A percentile compares a stretch with the other conserved stretches of the same genome.
Evolutionary conservation across 2,113 vertebrate species (phyloP).

Genomic region (Varanus komodoensis): DNA sequence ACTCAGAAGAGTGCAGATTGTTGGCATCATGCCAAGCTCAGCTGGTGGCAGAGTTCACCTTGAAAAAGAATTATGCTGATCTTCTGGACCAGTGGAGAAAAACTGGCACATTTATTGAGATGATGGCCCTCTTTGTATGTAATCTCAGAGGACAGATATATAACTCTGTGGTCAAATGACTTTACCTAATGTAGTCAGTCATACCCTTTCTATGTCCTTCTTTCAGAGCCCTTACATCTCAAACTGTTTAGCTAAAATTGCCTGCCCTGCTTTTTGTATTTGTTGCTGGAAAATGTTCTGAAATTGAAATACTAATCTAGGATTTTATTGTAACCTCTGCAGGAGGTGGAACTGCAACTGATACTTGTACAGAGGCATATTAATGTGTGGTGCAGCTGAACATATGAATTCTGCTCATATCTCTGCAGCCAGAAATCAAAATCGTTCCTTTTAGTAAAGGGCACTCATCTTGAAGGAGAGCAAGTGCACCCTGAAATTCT

Average conservation of each 20-base stretch:
- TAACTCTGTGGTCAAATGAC: conserved; percentile 60
- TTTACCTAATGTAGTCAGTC: conserved; percentile 61
- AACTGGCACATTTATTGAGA: conserved; percentile 41
- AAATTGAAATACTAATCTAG: conserved; percentile 45
- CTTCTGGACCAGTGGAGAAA: conserved; percentile 42
- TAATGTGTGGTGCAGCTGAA: background rate
- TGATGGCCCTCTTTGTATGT: conserved; percentile 53
- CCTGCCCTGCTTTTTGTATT: conserved; percentile 70
- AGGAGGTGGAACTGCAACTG: background rate
- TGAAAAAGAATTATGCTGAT: conserved; percentile 42
- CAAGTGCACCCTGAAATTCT: background rate
- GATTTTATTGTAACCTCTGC: conserved; percentile 41
- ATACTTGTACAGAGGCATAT: conserved; percentile 5
- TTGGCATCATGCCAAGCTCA: conserved; percentile 42
- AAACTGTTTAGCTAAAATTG: conserved; percentile 57
- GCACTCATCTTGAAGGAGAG: background rate
- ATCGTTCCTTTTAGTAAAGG: background rate
- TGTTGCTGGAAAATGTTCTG: conserved; percentile 36
- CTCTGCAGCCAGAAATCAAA: background rate
- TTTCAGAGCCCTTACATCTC: conserved; percentile 65
- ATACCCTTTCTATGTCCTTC: conserved; percentile 62
- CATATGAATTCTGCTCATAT: background rate
- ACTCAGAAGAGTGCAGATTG: conserved; percentile 45
- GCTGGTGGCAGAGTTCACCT: conserved; percentile 49
- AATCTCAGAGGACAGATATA: conserved; percentile 57